Evolutionary conservation across 2,888 invertebrate species (phyloP).

Genomic region (Ochropacha duplaris): DNA sequence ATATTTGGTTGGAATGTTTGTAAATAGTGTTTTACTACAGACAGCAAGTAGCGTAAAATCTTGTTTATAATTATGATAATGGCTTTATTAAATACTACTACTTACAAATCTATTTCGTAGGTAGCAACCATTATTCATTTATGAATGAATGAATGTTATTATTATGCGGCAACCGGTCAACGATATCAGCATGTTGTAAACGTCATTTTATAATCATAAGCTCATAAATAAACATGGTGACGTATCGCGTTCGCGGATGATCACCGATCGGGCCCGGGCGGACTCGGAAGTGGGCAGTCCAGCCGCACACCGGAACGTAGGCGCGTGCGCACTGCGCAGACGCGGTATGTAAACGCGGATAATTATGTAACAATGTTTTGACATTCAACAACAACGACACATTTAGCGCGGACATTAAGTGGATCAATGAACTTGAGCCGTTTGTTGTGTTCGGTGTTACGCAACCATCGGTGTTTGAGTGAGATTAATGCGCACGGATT

Average conservation of each 20-base stretch:
- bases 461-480: slow-evolving; percentile 79
- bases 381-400: slow-evolving; percentile 78
- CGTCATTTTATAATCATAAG: slow-evolving; percentile 82
- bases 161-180: slow-evolving; percentile 74
- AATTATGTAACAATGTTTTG: slow-evolving; percentile 80
- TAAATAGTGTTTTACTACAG: slow-evolving; percentile 71
- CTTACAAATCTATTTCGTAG: slow-evolving; percentile 79
- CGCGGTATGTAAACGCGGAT: slow-evolving; percentile 62
- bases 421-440: slow-evolving; percentile 83
- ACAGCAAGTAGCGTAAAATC: slow-evolving; percentile 72
- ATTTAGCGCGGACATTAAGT: slow-evolving; percentile 80
- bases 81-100: slow-evolving; percentile 70
- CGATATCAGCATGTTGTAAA: slow-evolving; percentile 76
- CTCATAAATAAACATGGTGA: slow-evolving; percentile 80
- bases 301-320: slow-evolving; percentile 31
- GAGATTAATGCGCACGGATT: slow-evolving; percentile 82
- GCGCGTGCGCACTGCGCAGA: slow-evolving; percentile 45
- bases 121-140: slow-evolving; percentile 78
- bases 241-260: slow-evolving; percentile 52
- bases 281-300: slow-evolving; percentile 46
- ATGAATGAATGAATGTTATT: slow-evolving; percentile 78
- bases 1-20: slow-evolving; percentile 49
- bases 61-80: slow-evolving; percentile 81
- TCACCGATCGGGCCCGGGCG: slow-evolving; percentile 32
- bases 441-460: slow-evolving; percentile 72